Percentiles rank a stretch among this genome's conserved stretches.
Evolutionary conservation across 2,113 vertebrate genomes (phyloP).

Genomic region (Origma solitaria): DNA sequence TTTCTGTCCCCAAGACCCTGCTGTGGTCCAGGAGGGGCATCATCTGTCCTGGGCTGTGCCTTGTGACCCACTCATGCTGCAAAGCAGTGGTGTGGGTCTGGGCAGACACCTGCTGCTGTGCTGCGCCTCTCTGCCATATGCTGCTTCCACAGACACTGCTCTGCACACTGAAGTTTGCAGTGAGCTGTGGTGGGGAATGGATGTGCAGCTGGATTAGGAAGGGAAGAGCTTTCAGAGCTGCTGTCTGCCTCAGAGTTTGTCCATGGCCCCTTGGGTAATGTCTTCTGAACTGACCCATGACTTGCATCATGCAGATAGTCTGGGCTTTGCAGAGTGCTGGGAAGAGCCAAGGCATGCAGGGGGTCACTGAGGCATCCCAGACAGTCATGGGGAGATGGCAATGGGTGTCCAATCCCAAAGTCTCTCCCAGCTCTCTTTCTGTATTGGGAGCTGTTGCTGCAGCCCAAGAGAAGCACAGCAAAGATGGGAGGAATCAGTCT

Average conservation of each 20-base stretch:
- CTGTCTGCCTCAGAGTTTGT: neutral
- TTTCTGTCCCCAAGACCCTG: neutral
- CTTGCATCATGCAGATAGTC: neutral
- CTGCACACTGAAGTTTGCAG: neutral
- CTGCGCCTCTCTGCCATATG: neutral
- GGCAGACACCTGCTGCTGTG: neutral
- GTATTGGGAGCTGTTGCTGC: neutral
- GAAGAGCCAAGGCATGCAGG: neutral
- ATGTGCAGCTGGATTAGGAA: neutral
- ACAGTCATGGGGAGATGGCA: neutral
- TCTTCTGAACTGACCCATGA: neutral
- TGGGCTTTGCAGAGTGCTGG: neutral
- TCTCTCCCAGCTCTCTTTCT: neutral
- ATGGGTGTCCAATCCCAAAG: neutral
- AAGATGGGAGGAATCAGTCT: neutral
- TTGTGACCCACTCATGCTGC: neutral
- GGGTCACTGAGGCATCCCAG: neutral
- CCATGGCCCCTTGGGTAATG: rapidly evolving
- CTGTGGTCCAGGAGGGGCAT: neutral
- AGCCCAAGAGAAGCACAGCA: neutral
- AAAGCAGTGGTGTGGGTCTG: neutral
- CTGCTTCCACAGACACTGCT: neutral
- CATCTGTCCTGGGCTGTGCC: neutral
- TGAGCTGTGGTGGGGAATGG: neutral
- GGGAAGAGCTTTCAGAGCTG: neutral